Evolutionary conservation across 2,797 vertebrate species (phyloP).

Genomic region (Lepus townsendii): DNA sequence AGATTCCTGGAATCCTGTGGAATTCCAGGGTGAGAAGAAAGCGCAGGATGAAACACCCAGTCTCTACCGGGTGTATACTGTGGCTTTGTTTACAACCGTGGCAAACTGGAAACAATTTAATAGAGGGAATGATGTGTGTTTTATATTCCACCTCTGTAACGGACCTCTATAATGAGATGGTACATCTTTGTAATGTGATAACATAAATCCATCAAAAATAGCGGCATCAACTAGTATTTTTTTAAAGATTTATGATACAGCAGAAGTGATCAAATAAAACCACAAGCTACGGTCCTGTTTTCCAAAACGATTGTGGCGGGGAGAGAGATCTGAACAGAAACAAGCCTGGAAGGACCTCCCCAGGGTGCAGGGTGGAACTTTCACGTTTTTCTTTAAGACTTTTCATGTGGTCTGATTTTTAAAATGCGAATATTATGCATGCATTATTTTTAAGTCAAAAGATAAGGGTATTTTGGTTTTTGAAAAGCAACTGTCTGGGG

Average conservation of each 20-base stretch:
- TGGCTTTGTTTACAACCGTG: background rate
- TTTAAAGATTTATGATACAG: background rate
- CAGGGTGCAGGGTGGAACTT: background rate
- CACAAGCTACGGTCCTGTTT: background rate
- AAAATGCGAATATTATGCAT: constrained; percentile 4
- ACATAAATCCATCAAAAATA: constrained; percentile 6
- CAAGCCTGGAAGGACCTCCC: background rate
- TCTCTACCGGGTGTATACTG: background rate
- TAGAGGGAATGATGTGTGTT: background rate
- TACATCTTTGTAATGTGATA: background rate
- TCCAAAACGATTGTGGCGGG: background rate
- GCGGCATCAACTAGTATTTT: background rate
- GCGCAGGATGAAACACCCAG: background rate
- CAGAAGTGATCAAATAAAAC: constrained; percentile 49
- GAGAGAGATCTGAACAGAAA: background rate
- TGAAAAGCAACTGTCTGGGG: background rate
- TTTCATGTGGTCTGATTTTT: background rate
- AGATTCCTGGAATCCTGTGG: background rate
- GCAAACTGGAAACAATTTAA: constrained; percentile 44
- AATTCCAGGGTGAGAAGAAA: background rate
- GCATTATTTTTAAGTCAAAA: constrained; percentile 43
- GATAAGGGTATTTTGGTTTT: background rate
- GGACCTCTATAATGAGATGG: background rate
- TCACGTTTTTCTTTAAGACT: constrained; percentile 54
- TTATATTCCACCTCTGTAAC: background rate